Evolutionary conservation across 2,797 vertebrate genomes (phyloP).

Genomic region (Scarus forsteni): DNA sequence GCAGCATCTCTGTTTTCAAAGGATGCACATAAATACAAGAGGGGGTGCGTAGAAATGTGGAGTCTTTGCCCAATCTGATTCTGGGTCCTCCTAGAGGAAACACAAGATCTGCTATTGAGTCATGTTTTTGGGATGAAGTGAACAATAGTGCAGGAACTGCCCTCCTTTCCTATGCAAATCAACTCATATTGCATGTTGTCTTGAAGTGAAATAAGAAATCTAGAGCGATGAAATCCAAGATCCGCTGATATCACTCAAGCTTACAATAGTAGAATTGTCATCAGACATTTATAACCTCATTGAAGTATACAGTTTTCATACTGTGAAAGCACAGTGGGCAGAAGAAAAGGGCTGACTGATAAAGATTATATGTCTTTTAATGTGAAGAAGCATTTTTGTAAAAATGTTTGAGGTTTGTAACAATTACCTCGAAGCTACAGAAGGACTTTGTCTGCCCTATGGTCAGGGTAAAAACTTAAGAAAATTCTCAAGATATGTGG

Average conservation of each 20-base stretch:
- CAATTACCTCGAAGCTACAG: no score
- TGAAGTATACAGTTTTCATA: no score
- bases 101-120: conserved; percentile 33
- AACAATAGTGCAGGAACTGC: conserved; percentile 15
- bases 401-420: no score
- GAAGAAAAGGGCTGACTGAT: no score
- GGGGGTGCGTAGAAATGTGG: conserved; percentile 43
- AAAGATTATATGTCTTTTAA: no score
- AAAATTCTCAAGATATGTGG: no score
- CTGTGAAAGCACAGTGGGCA: no score
- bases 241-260: conserved; percentile 5
- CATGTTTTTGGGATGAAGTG: conserved; percentile 31
- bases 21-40: conserved; percentile 52
- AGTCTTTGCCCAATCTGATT: conserved; percentile 47
- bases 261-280: not conserved
- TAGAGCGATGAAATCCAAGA: conserved; percentile 26
- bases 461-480: no score
- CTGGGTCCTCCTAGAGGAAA: conserved; percentile 45
- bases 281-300: not conserved
- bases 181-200: conserved; percentile 18
- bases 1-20: conserved; percentile 64
- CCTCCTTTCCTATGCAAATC: conserved; percentile 45
- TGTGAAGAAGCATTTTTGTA: no score
- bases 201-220: conserved; percentile 19
- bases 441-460: no score